Base-by-base conservation (phyloP, 2,888 invertebrate species). In the Zygaena filipendulae region DNA sequence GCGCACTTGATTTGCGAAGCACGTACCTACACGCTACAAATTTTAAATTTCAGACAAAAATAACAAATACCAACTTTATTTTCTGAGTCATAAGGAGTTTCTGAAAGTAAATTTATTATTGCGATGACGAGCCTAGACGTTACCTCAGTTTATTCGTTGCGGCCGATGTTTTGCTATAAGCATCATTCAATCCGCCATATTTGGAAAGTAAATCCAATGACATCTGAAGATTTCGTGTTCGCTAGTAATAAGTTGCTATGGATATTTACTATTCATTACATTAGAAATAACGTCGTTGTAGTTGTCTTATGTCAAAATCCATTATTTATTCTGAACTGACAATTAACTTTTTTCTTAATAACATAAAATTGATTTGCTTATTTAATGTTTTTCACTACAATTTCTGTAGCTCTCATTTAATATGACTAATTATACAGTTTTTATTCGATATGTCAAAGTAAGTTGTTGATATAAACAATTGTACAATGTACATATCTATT, bases 1-100 rank as follows among this genome's bases (percentile, higher is more conserved):
- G 64, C 59, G 55, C 60, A 74, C 75, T 77, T 75, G 74, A 79
- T 79, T 77, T 77, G 67, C 74, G 49, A 60, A 64, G 74, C 75
- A 75, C 75, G 75, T 71, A 62, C n/a, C n/a, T 46, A 45, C 51
- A 36, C 39, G 33, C 30, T 43, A 39, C 46, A 39, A 49, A 38
- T 40, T 43, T 29, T 38, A 45, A 41, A 35, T 40, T 37, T 29
- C 27, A 28, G 10, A 12, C 13, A 20, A n/a, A n/a, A n/a, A 38
- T 27, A 16, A 40, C 49, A 33, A 59, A 45, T 49, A 45, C 59
- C 47, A 52, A 59, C 72, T 55, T 49, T 70, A 48, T 42, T 21
- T 11, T 18, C 27, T 40, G 40, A 29, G 45, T 31, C 32, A 44
- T 57, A 63, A 42, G 49, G 40, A 41, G 41, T 38, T 42, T 28